Percentiles rank a stretch among this genome's conserved stretches.
Conservation (phyloP, 1,140 invertebrate species). For the Aphidius gifuensis region DNA sequence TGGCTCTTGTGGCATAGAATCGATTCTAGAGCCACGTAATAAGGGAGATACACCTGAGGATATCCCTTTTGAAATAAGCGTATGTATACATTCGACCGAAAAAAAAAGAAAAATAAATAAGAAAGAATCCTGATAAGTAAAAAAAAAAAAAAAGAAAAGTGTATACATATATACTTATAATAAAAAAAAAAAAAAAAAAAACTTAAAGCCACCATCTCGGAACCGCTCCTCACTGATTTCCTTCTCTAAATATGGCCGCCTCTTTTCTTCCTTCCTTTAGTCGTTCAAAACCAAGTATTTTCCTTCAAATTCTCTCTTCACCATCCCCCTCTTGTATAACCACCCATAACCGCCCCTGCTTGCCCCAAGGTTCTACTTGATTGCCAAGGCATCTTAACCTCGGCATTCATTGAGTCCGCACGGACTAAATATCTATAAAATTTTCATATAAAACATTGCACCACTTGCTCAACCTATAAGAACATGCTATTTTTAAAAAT, state of each 20-base stretch:
- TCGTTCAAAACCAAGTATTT: constrained; percentile 24
- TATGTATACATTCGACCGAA: too few relatives aligned
- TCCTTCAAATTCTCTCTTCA: constrained; percentile 21
- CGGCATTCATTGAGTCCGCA: constrained; percentile 26
- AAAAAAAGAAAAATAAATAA: too few relatives aligned
- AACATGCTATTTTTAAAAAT: constrained; percentile 12
- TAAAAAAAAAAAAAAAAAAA: background rate
- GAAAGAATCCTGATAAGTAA: too few relatives aligned
- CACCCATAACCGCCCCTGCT: constrained; percentile 53
- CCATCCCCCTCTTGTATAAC: constrained; percentile 36
- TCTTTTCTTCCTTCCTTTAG: constrained; percentile 34
- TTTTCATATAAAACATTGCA: constrained; percentile 26
- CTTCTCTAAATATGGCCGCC: constrained; percentile 55
- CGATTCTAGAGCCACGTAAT: too few relatives aligned
- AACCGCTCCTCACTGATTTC: constrained; percentile 51
- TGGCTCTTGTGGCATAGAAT: too few relatives aligned
- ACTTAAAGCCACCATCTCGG: constrained; percentile 20
- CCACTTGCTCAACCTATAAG: constrained; percentile 40
- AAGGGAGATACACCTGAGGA: too few relatives aligned
- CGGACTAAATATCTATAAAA: constrained; percentile 16
- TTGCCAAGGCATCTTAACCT: constrained; percentile 56
- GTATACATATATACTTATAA: too few relatives aligned
- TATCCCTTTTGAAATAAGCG: too few relatives aligned
- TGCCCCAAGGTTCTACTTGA: constrained; percentile 56
- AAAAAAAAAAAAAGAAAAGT: too few relatives aligned